Base-by-base conservation (phyloP, 2,113 vertebrate genomes). In the Elephas maximus region DNA sequence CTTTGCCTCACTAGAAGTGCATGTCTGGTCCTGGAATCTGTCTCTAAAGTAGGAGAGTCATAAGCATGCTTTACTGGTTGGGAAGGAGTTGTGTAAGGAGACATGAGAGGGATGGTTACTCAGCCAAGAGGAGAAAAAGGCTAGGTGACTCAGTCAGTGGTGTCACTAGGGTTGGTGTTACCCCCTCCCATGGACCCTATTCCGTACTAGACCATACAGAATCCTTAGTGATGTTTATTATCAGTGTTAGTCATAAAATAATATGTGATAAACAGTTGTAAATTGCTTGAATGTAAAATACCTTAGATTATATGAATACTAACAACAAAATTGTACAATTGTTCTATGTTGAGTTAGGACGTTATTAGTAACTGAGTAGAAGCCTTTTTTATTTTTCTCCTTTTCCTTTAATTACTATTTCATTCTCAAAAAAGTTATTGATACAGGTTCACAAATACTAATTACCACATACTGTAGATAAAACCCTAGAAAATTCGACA, bases 1-100 rank as follows among this genome's bases (percentile, higher is more conserved):
- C 33, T 83, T 83, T 9, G 41, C 82, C 82, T 95, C 23, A 8
- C 18, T 45, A 12, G 51, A 51, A 83, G 44, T 82, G 41, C 30
- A 20, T 30, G 62, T 83, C 62, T 51, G 23, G 15, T 65, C 88
- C 81, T 78, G 26, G 37, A 53, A 44, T 83, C 28, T 2, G 24
- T 21, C 85, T 83, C 96, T 92, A 73, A 93, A 89, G 79, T n/a
- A 88, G 60, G 51, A 76, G 24, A 90, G 81, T 95, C 86, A 37
- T 15, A 18, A 21, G 71, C 1, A 0, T 2, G 73, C 53, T 69
- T 78, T 79, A 33, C 86, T 87, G 73, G 45, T 14, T 88, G 74
- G 80, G 41, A 65, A 63, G 67, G 62, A 93, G 62, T 92, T 30
- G 11, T 73, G 20, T 73, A n/a, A 69, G 74, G 79, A 84, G 74